phyloP scores from a whole-genome alignment of 2,113 vertebrate genomes.

The Sturnus vulgaris region DNA sequence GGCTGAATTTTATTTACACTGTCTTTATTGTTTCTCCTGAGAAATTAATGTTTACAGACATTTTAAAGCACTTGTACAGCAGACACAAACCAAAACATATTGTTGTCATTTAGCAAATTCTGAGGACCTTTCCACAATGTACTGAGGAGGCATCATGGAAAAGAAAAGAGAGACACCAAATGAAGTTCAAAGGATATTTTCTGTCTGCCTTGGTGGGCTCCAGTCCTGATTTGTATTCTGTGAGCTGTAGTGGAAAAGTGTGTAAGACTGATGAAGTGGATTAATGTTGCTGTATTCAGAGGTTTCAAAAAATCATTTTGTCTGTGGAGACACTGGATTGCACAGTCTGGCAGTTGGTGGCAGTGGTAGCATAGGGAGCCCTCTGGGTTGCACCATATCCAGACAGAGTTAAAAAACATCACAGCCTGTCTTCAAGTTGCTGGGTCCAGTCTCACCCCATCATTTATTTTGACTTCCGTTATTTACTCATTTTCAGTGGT shows the following conservation, averaged over 20 bases:
- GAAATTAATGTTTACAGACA: not conserved
- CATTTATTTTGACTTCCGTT: not conserved
- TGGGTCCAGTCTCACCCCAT: not conserved
- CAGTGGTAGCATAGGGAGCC: not conserved
- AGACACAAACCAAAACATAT: not conserved
- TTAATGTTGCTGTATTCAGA: not conserved
- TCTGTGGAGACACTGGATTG: not conserved
- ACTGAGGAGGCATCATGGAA: not conserved
- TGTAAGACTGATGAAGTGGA: not conserved
- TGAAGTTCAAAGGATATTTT: not conserved
- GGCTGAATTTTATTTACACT: not conserved
- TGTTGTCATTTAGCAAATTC: not conserved
- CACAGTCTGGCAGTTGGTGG: not conserved
- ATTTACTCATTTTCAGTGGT: not conserved
- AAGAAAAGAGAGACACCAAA: not conserved
- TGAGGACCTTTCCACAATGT: not conserved
- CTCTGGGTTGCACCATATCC: not conserved
- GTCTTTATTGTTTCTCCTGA: not conserved
- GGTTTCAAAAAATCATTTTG: not conserved
- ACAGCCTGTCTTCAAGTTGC: not conserved
- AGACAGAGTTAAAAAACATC: not conserved
- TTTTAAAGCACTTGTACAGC: not conserved
- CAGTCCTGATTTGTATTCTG: not conserved
- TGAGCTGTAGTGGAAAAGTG: not conserved
- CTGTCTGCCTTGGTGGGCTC: not conserved